Evolutionary conservation across 2,113 vertebrate species (phyloP).

Genomic region (Myrmophylax atrothorax): DNA sequence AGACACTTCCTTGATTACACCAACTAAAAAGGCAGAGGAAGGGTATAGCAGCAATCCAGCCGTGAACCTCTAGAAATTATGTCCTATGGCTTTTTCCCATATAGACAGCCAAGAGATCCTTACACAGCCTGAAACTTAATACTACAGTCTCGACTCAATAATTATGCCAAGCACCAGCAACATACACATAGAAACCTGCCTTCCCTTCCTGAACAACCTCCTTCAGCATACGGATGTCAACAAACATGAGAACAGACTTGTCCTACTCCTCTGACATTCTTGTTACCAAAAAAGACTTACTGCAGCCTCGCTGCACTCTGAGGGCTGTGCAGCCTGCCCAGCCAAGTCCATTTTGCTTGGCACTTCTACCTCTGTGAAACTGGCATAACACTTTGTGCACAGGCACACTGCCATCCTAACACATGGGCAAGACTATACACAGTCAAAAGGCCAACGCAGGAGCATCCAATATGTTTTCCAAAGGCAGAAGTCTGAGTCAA

Average conservation of each 20-base stretch:
- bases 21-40: neutral
- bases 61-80: neutral
- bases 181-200: neutral
- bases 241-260: constrained; percentile 35
- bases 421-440: constrained; percentile 21
- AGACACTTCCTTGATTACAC: neutral
- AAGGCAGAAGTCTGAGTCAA: constrained; percentile 33
- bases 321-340: constrained; percentile 37
- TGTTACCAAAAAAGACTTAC: constrained; percentile 54
- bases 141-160: neutral
- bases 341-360: constrained; percentile 69
- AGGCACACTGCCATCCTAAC: constrained; percentile 57
- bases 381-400: constrained; percentile 48
- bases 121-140: neutral
- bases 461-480: constrained; percentile 22
- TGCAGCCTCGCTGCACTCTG: neutral
- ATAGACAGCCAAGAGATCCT: neutral
- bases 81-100: neutral
- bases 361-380: constrained; percentile 56
- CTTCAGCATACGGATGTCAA: constrained; percentile 17
- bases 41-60: neutral
- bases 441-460: constrained; percentile 27
- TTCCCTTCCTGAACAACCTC: constrained; percentile 5
- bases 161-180: neutral
- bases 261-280: constrained; percentile 20